Conservation (phyloP, 2,888 invertebrate genomes). For the Harmothoe impar region DNA sequence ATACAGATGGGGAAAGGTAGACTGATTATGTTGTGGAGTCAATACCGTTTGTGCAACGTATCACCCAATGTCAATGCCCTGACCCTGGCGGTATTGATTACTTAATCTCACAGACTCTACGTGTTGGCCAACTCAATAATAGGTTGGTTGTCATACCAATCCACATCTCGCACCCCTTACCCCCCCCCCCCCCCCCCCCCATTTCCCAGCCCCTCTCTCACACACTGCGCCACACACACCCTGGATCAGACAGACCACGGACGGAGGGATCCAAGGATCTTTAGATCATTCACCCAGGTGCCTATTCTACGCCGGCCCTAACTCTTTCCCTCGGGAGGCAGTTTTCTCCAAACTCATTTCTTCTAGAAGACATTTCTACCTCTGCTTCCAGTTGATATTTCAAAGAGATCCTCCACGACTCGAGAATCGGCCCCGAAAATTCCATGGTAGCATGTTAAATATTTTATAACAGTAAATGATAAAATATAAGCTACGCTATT, state of each 20-base stretch:
- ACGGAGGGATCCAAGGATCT: constrained; percentile 32
- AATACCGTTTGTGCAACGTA: neutral
- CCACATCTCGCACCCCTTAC: neutral
- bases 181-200: neutral
- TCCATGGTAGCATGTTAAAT: neutral
- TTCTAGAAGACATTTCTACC: neutral
- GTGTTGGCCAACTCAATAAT: neutral
- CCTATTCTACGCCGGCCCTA: neutral
- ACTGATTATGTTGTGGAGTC: too few species aligned
- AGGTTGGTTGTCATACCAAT: constrained; percentile 26
- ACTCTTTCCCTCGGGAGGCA: neutral
- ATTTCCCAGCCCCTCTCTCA: neutral
- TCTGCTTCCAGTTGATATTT: too few species aligned
- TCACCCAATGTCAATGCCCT: neutral
- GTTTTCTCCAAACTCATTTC: neutral
- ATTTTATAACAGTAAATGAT: neutral
- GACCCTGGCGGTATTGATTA: constrained; percentile 37
- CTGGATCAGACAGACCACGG: constrained; percentile 14
- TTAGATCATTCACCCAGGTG: constrained; percentile 45
- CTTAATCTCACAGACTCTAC: neutral
- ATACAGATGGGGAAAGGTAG: too few species aligned
- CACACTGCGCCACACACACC: neutral
- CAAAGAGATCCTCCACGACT: too few species aligned
- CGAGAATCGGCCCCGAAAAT: too few species aligned
- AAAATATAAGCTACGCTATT: neutral